Evolutionary conservation across 2,113 vertebrate genomes (phyloP).

Genomic region (Dipodomys ordii): DNA sequence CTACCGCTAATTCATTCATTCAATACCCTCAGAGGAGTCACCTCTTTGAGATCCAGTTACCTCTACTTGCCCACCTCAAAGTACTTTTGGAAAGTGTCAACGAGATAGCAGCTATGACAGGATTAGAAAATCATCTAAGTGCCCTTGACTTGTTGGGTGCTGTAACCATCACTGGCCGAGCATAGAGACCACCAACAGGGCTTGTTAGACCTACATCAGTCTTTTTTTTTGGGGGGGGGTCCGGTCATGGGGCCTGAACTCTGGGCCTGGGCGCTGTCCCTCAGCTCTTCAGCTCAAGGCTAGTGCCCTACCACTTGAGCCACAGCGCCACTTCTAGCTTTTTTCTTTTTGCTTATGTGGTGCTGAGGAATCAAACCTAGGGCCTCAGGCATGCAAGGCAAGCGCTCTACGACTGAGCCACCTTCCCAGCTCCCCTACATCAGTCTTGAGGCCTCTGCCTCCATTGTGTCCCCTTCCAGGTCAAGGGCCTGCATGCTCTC

Average conservation of each 20-base stretch:
- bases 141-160: not conserved
- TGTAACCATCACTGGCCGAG: not conserved
- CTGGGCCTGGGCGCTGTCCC: no score
- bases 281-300: no score
- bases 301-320: no score
- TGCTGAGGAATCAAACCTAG: no score
- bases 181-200: not conserved
- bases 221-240: no score
- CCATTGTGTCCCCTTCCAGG: not conserved
- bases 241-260: no score
- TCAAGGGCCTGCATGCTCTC: not conserved
- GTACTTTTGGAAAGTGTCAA: not conserved
- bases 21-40: not conserved
- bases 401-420: no score
- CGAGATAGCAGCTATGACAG: not conserved
- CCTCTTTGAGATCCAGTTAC: not conserved
- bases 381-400: no score
- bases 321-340: no score
- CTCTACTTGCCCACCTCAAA: not conserved
- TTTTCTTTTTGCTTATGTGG: no score
- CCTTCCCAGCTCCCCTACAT: no score
- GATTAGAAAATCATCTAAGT: not conserved
- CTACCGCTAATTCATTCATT: no score
- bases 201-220: not conserved
- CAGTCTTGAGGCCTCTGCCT: not conserved